Evolutionary conservation across 2,113 vertebrate genomes (phyloP).

Genomic region (Tylochromis polylepis): DNA sequence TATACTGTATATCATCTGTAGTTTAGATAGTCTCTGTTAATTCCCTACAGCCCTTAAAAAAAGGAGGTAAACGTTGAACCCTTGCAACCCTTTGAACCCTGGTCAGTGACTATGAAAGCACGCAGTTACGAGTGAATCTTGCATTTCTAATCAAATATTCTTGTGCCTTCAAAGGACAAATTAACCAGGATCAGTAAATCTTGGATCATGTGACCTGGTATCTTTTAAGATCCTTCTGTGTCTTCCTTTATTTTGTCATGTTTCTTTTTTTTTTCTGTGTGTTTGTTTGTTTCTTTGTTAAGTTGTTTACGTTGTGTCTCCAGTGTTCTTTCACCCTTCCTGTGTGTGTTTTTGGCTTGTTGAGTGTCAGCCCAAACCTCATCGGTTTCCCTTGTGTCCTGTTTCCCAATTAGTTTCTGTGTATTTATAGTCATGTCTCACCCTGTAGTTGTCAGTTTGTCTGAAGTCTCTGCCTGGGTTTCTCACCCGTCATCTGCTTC

Average conservation of each 20-base stretch:
- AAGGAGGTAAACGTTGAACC: neutral
- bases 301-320: neutral
- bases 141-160: neutral
- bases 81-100: no score
- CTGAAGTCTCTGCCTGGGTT: neutral
- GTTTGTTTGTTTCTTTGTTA: neutral
- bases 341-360: neutral
- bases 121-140: neutral
- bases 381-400: neutral
- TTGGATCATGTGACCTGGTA: neutral
- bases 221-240: neutral
- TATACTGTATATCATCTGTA: rapidly evolving
- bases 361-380: neutral
- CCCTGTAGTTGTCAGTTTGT: neutral
- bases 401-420: neutral
- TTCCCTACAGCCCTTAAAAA: neutral
- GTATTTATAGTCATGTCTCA: neutral
- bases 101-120: neutral
- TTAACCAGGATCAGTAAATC: rapidly evolving
- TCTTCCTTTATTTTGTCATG: neutral
- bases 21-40: neutral
- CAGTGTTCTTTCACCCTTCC: neutral
- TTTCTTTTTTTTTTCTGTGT: neutral
- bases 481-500: neutral
- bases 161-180: neutral